Evolutionary conservation across 2,113 vertebrate genomes (phyloP).

Genomic region (Burhinus bistriatus): DNA sequence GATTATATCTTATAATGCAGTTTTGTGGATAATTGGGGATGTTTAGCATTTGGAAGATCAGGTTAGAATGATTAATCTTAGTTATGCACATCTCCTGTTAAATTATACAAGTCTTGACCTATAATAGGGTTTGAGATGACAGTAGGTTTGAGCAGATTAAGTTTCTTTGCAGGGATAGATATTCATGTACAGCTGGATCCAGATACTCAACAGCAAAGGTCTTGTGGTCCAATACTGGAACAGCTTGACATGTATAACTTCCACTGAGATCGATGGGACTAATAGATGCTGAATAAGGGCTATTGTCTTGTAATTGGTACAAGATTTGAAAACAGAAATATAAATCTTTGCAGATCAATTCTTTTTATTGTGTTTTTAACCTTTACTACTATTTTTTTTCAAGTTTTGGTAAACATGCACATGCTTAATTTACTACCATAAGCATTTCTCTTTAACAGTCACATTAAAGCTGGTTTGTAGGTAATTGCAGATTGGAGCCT

Average conservation of each 20-base stretch:
- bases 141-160: not conserved
- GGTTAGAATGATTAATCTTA: not conserved
- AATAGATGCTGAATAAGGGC: not conserved
- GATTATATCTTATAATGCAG: not conserved
- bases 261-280: not conserved
- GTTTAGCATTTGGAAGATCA: not conserved
- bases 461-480: not conserved
- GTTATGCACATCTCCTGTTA: not conserved
- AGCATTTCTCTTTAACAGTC: not conserved
- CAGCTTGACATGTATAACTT: not conserved
- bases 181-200: not conserved
- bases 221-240: not conserved
- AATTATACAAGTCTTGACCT: slow-evolving; percentile 16
- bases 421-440: not conserved
- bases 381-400: not conserved
- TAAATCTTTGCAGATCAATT: not conserved
- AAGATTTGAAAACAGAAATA: not conserved
- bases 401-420: not conserved
- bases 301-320: not conserved
- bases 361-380: not conserved
- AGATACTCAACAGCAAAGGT: not conserved
- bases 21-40: not conserved
- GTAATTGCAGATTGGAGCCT: not conserved
- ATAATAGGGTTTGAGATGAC: not conserved
- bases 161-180: not conserved